Evolutionary conservation across 2,797 vertebrate species (phyloP), one percentile per base, ranked within the genome.

Genomic region (Melopsittacus undulatus): DNA sequence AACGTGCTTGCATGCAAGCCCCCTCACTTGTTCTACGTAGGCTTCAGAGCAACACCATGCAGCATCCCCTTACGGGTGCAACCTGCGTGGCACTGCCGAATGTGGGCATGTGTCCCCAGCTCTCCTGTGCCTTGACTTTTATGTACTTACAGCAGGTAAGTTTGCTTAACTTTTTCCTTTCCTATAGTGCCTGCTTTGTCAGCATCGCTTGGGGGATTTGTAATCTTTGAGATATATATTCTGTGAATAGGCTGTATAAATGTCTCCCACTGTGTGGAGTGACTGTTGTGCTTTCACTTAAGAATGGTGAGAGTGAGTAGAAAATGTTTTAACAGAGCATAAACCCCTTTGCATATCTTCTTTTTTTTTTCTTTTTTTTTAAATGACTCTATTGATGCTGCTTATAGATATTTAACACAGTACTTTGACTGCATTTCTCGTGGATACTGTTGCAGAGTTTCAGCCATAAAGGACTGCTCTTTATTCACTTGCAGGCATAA

Each of bases 101-200:
- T 78, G 99, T 99, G 98, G 98, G 98, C 97, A 98, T 98, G 98
- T 99, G 99, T 98, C 99, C 99, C 97, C 99, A 99, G 98, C 98
- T 99, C 97, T 99, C 99, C 97, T 99, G 99, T 98, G 98, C 99
- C 98, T 98, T 99, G 98, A 99, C 99, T 97, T 99, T 99, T 98
- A 99, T 99, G 99, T 99, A 99, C 98, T 98, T 99, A 98, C 99
- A 99, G 98, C 99, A 99, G 99, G 98, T 99, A 98, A 98, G 98
- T 98, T 96, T 79, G 82, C 94, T 87, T 93, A 97, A 97, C 96
- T 97, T 96, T 95, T 87, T 2, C 82, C 70, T 95, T 89, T 93
- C 75, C 77, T 95, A 1, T 92, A 26, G 79, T 91, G 90, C 76
- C 85, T 77, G 96, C 92, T 92, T 91, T 94, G 93, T 82, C 95